These are phyloP conservation scores for Drosophila ficusphila DNA, from an alignment of 1,140 invertebrate genomes.

Conservation along the genomic window DNA sequence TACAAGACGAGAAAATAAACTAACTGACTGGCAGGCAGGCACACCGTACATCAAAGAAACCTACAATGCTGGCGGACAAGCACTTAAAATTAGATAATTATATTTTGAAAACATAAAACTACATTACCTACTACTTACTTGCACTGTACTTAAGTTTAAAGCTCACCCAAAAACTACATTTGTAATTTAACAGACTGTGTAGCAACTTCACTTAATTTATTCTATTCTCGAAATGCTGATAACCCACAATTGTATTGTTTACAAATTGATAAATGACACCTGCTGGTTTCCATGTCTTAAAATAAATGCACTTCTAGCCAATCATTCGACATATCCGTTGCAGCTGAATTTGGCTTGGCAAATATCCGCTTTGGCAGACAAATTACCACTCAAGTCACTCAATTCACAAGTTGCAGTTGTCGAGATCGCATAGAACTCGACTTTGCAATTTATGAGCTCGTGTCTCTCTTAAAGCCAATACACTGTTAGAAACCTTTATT, in stretches of 20 bases:
- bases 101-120: neutral
- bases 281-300: neutral
- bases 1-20: slow-evolving; percentile 3
- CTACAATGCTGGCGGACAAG: neutral
- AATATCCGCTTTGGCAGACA: slow-evolving; percentile 37
- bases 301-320: slow-evolving; percentile 5
- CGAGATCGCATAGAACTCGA: slow-evolving; percentile 52
- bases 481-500: slow-evolving; percentile 39
- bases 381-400: slow-evolving; percentile 48
- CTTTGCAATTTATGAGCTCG: slow-evolving; percentile 47
- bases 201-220: too few species aligned
- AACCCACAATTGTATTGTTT: too few species aligned
- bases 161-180: too few species aligned
- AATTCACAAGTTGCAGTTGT: slow-evolving; percentile 31
- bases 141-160: neutral
- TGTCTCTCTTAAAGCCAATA: slow-evolving; percentile 13
- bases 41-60: slow-evolving; percentile 16
- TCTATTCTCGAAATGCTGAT: too few species aligned
- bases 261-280: slow-evolving; percentile 12
- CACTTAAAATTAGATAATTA: slow-evolving; percentile 13
- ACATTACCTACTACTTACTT: too few species aligned
- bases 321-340: slow-evolving; percentile 44
- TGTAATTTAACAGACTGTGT: too few species aligned
- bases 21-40: neutral
- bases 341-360: slow-evolving; percentile 7